phyloP scores from a whole-genome alignment of 2,888 invertebrate genomes.

The Achlya flavicornis region DNA sequence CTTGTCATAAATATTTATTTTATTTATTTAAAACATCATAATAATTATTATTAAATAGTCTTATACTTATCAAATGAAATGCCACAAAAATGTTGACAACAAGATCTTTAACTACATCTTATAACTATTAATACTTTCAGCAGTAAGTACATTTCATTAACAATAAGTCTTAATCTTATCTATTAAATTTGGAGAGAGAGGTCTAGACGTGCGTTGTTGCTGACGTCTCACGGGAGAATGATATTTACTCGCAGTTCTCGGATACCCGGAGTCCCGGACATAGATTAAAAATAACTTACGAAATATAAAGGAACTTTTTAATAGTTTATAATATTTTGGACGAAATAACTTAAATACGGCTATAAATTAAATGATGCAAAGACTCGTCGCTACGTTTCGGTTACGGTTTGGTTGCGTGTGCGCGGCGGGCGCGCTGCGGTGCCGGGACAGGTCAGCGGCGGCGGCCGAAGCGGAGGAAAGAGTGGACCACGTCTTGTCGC shows the following conservation, averaged over 20 bases:
- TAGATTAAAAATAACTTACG: constrained; percentile 33
- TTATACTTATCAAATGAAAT: constrained; percentile 72
- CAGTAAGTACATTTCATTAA: constrained; percentile 62
- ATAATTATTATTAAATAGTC: constrained; percentile 62
- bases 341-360: constrained; percentile 55
- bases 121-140: constrained; percentile 72
- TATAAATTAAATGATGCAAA: constrained; percentile 15
- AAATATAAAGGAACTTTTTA: constrained; percentile 49
- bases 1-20: constrained; percentile 79
- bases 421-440: constrained; percentile 37
- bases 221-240: neutral
- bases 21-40: constrained; percentile 76
- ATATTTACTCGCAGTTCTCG: constrained; percentile 10
- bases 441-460: constrained; percentile 84
- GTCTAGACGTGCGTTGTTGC: constrained; percentile 36
- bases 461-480: constrained; percentile 94
- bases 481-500: constrained; percentile 95
- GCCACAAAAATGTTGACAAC: constrained; percentile 77
- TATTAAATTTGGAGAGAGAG: constrained; percentile 68
- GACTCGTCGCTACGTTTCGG: constrained; percentile 34
- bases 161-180: constrained; percentile 44
- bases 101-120: constrained; percentile 67
- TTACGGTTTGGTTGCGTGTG: constrained; percentile 28
- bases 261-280: constrained; percentile 37
- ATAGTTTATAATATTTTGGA: constrained; percentile 64